These are phyloP conservation scores for Myotis davidii DNA, from an alignment of 2,113 vertebrate genomes.

Conservation along the genomic window DNA sequence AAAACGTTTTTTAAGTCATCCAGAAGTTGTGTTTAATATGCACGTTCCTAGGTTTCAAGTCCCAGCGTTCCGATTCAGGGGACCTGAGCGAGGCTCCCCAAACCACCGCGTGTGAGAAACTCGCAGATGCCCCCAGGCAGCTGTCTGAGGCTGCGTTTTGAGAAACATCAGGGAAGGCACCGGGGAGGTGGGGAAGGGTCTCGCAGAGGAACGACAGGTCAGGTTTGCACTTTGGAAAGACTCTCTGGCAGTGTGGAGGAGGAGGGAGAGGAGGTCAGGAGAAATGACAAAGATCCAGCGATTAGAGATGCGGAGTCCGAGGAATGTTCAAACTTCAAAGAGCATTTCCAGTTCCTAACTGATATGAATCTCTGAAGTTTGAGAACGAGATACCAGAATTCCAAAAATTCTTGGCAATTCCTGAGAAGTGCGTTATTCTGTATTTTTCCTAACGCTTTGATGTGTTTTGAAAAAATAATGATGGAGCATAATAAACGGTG, in stretches of 20 bases:
- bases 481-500: neutral
- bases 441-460: neutral
- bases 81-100: neutral
- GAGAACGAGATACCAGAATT: neutral
- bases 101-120: neutral
- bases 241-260: neutral
- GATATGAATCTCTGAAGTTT: neutral
- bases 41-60: neutral
- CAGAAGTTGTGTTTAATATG: neutral
- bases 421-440: neutral
- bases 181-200: neutral
- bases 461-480: neutral
- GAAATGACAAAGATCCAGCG: neutral
- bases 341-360: neutral
- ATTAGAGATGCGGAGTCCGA: neutral
- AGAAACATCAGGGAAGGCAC: neutral
- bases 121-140: neutral
- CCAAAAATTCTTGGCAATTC: neutral
- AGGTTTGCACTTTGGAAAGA: neutral
- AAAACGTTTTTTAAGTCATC: neutral
- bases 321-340: neutral
- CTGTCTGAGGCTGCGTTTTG: neutral
- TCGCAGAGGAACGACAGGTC: neutral
- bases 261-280: neutral
- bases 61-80: neutral